phyloP scores from a whole-genome alignment of 2,797 vertebrate genomes.

The Malurus leucopterus region DNA sequence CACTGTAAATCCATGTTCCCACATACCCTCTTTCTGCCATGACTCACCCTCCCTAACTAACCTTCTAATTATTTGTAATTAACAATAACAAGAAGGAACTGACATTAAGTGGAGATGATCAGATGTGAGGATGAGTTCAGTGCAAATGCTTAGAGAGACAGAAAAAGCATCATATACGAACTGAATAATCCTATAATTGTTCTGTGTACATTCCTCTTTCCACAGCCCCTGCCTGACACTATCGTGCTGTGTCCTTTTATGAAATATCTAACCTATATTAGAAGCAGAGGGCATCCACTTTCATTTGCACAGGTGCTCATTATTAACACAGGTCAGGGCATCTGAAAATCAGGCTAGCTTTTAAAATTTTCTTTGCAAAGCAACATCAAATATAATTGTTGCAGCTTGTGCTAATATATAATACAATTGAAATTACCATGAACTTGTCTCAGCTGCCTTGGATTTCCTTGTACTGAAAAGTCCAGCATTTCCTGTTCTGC shows the following conservation, averaged over 20 bases:
- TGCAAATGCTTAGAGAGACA: slow-evolving; percentile 22
- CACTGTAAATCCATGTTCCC: background rate
- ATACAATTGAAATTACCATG: background rate
- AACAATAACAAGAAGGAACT: slow-evolving; percentile 17
- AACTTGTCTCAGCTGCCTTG: background rate
- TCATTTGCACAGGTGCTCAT: background rate
- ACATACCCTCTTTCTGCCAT: background rate
- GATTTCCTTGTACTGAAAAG: background rate
- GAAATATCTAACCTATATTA: background rate
- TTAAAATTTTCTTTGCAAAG: background rate
- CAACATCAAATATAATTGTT: background rate
- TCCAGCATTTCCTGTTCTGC: slow-evolving; percentile 22
- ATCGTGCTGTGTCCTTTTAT: background rate
- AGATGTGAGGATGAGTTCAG: background rate
- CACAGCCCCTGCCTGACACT: background rate
- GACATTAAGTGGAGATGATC: background rate
- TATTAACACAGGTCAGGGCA: background rate
- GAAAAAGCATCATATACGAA: background rate
- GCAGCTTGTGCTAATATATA: background rate
- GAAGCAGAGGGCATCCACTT: background rate
- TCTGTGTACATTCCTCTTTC: background rate
- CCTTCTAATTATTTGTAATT: slow-evolving; percentile 53
- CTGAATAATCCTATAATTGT: background rate
- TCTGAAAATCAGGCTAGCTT: background rate
- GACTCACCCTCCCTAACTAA: slow-evolving; percentile 2